Base-by-base conservation (phyloP, 1,140 invertebrate genomes). In the honey bee (Apis mellifera) region DNA sequence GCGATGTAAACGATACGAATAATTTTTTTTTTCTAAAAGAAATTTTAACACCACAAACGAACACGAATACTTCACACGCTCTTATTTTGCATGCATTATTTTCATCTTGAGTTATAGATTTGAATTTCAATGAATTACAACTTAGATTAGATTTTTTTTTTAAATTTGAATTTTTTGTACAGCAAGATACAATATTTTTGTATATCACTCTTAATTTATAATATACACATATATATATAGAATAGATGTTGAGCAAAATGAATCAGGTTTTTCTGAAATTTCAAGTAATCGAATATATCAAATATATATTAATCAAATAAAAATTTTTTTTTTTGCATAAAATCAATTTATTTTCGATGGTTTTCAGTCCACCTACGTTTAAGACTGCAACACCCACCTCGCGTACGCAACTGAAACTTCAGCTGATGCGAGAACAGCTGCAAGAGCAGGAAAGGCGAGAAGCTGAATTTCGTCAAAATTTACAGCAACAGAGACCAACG, bases 401-500 rank as follows among this genome's bases (percentile, higher is more conserved):
- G 19, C 95, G 98, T 23, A 98, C 97, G 1, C 97, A 98, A 90
- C 95, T 98, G 69, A 98, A 98, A 91, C 96, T 97, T 82, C 97
- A 98, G 94, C 94, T 98, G 93, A 97, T 98, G 96, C 95, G 97
- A 82, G 96, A 97, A 90, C 97, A 98, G 94, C 92, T 95, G 64
- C 96, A 97, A 88, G 96, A 98, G 90, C 96, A 97, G 89, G 96
- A 97, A 87, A 93, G 95, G 84, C 93, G 94, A 84, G 94, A 95
- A 89, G 90, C 94, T 26, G 94, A 95, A 89, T 92, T 93, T 78
- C 88, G 92, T 64, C 93, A 96, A 86, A 94, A 95, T 87, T 92
- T 95, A 76, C 95, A 96, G 65, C 94, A 95, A 81, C 93, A 95
- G 71, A 94, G 95, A 82, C 94, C 94, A 59, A 91, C 94, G 78